A percentile compares a stretch with the other conserved stretches of the same genome.
Conservation (phyloP, 2,888 invertebrate species). For the Hermaeophaga mercurialis region DNA sequence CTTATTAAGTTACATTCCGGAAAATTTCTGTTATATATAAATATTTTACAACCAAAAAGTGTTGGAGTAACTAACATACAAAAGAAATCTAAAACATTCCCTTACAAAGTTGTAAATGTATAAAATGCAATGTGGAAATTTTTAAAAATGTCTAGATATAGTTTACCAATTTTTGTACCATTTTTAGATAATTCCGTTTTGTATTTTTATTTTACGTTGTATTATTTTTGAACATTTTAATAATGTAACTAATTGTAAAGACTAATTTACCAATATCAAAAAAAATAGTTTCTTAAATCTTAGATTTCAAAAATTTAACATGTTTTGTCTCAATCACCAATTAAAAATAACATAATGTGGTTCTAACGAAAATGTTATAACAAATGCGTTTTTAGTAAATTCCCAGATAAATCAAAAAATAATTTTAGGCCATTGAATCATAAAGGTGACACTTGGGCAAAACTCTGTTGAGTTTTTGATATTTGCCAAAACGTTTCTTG, state of each 20-base stretch:
- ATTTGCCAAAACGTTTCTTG: constrained; percentile 8
- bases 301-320: not conserved
- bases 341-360: no score
- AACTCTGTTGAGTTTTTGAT: not conserved
- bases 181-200: not conserved
- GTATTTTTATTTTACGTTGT: not conserved
- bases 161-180: not conserved
- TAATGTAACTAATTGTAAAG: not conserved
- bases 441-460: no score
- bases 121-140: not conserved
- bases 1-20: no score
- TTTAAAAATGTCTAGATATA: not conserved
- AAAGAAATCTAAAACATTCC: not conserved
- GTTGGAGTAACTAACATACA: not conserved
- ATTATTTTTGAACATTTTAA: not conserved
- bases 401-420: no score
- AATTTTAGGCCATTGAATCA: no score
- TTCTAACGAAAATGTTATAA: no score
- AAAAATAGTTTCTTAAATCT: not conserved
- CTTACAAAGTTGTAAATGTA: not conserved
- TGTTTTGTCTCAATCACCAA: not conserved
- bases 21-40: no score
- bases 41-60: not conserved
- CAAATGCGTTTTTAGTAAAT: no score
- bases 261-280: constrained; percentile 1